Base-by-base conservation (phyloP, 2,888 invertebrate genomes). In the Zygogramma bicolorata region DNA sequence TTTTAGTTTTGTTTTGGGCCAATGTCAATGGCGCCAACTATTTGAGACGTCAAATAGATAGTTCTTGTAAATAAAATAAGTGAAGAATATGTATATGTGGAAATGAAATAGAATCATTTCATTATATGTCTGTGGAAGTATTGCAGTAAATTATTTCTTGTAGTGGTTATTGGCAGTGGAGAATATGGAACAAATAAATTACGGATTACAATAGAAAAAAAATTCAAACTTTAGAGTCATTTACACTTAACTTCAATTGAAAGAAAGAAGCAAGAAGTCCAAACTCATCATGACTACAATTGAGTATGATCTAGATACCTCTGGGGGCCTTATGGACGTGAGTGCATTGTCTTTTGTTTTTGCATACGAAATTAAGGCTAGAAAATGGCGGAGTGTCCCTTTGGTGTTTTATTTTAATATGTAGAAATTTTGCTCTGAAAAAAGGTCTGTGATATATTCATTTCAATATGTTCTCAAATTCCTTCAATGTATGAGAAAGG, bases 291-390 rank as follows among this genome's bases (percentile, higher is more conserved):
- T 92, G 92, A 89, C 90, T 70, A 89, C 90, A 79, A 89, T 92
- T 72, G 92, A 93, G 80, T 94, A 94, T 85, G 95, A 95, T 87
- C 89, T 94, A 81, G 93, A 93, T 84, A 91, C 92, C 76, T 93
- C 94, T 75, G 93, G 94, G 76, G 94, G 95, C 77, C 90, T 96
- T 75, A 96, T 96, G 96, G 95, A 95, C 89, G 96, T 96, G 88
- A 91, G 92, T 89, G 71, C 63, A 63, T 65, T 38, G 67, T 69
- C 65, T 74, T 74, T 74, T 71, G 66, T 71, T 73, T 75, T 77
- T 69, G 70, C 71, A 68, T 70, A 66, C 71, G 74, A 71, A 76
- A 72, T 75, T 70, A 60, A 74, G 73, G 70, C 73, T 68, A 74
- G 74, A 80, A 81, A 81, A 81, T 83, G 77, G 80, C 77, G 80